Percentiles rank a stretch among this genome's conserved stretches.
These are phyloP conservation scores for Oryzias dopingdopingensis DNA, from an alignment of 2,797 vertebrate genomes.

Conservation along the genomic window DNA sequence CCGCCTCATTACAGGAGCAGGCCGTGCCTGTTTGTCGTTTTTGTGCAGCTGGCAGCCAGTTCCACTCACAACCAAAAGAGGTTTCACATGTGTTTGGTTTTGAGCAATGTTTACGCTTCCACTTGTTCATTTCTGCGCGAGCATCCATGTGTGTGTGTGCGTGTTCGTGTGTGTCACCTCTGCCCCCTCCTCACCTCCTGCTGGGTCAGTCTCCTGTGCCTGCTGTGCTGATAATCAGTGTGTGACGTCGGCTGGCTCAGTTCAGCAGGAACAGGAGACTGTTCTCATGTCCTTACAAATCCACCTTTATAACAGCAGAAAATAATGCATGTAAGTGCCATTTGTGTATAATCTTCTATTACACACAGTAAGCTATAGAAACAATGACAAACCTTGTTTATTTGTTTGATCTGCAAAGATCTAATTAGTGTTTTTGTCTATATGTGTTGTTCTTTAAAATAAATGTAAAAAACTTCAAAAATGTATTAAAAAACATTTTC, in stretches of 20 bases:
- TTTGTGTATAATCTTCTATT: neutral
- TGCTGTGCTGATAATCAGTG: conserved; percentile 98
- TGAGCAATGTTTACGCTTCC: conserved; percentile 20
- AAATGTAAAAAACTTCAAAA: too few species aligned
- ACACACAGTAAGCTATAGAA: too few species aligned
- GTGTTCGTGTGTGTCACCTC: conserved; percentile 18
- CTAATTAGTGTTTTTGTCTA: too few species aligned
- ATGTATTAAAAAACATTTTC: too few species aligned
- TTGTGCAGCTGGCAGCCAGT: conserved; percentile 24
- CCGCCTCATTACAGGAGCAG: conserved; percentile 59
- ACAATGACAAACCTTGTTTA: too few species aligned
- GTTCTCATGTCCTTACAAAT: conserved; percentile 57
- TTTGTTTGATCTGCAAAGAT: too few species aligned
- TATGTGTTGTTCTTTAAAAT: too few species aligned
- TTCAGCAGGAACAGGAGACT: conserved; percentile 91
- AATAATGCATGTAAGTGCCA: neutral
- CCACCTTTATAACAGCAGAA: conserved; percentile 16
- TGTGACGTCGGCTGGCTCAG: conserved; percentile 86
- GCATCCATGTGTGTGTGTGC: conserved; percentile 34
- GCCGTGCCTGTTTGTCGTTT: conserved; percentile 36
- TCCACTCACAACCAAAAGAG: conserved; percentile 5
- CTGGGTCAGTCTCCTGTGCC: conserved; percentile 90
- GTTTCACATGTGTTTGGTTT: conserved; percentile 11
- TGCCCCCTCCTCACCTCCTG: conserved; percentile 19
- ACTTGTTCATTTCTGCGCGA: conserved; percentile 45